Conservation (phyloP, 2,113 vertebrate genomes). For the Danionella cerebrum region DNA sequence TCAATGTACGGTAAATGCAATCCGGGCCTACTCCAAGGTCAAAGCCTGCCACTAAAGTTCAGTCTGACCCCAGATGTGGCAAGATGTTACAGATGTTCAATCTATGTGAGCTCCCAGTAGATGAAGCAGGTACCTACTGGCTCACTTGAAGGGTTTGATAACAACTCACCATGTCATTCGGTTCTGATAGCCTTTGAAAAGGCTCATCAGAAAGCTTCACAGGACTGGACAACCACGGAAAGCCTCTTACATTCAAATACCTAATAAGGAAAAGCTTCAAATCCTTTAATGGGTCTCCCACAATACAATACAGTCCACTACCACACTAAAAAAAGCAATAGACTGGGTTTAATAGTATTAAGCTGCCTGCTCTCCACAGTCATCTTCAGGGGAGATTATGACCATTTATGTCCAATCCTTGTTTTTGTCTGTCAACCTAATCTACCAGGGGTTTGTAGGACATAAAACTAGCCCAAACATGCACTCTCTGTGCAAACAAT, state of each 20-base stretch:
- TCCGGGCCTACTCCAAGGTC: background rate
- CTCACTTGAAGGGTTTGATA: too few relatives aligned
- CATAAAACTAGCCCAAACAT: background rate
- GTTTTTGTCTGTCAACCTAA: background rate
- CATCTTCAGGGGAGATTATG: conserved; percentile 27
- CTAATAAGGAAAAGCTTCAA: conserved; percentile 24
- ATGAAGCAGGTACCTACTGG: too few relatives aligned
- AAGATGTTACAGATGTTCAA: too few relatives aligned
- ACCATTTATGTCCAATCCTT: conserved; percentile 12
- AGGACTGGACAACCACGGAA: background rate
- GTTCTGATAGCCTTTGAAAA: too few relatives aligned
- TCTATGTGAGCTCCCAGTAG: too few relatives aligned
- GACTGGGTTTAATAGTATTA: conserved; percentile 15
- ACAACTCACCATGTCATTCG: too few relatives aligned
- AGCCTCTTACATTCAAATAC: conserved; percentile 25
- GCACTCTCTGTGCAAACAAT: background rate
- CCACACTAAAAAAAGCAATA: background rate
- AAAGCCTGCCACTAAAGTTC: conserved; percentile 6
- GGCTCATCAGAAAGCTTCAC: background rate
- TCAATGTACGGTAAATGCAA: too few relatives aligned
- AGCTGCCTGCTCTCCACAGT: background rate
- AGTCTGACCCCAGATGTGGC: background rate
- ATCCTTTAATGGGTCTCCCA: conserved; percentile 53
- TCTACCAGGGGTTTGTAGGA: background rate
- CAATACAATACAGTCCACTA: conserved; percentile 41